phyloP scores from a whole-genome alignment of 2,888 invertebrate genomes.

The Drepana falcataria region DNA sequence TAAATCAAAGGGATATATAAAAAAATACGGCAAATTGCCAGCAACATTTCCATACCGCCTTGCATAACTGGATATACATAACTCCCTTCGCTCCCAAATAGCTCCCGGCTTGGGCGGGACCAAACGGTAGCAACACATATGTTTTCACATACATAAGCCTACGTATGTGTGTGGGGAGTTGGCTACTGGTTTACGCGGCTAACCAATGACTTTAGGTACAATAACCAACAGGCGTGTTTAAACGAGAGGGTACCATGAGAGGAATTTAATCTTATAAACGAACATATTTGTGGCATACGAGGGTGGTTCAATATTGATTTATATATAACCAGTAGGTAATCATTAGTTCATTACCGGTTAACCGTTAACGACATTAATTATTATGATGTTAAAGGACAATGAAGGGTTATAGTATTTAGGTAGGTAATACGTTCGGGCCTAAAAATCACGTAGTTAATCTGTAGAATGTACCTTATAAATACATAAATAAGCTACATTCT shows the following conservation, averaged over 20 bases:
- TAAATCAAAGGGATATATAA: background rate
- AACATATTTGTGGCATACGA: conserved; percentile 7
- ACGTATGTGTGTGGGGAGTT: conserved; percentile 1
- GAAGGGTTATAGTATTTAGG: no score
- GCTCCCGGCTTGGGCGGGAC: conserved; percentile 48
- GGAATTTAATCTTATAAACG: background rate
- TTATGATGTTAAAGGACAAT: no score
- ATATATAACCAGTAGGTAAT: no score
- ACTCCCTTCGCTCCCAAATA: conserved; percentile 8
- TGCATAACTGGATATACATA: background rate
- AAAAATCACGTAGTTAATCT: no score
- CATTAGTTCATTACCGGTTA: no score
- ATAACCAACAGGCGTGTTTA: background rate
- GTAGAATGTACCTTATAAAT: no score
- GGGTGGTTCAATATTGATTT: no score
- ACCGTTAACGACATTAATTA: no score
- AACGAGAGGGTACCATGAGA: conserved; percentile 7
- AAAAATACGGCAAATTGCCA: background rate
- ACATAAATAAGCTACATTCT: no score
- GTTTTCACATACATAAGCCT: conserved; percentile 18
- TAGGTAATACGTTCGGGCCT: no score
- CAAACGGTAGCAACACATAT: conserved; percentile 44
- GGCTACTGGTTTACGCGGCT: conserved; percentile 59
- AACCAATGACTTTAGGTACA: conserved; percentile 54
- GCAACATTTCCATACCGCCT: background rate